Base-by-base conservation (phyloP, 1,140 invertebrate species). In the Ips nitidus region DNA sequence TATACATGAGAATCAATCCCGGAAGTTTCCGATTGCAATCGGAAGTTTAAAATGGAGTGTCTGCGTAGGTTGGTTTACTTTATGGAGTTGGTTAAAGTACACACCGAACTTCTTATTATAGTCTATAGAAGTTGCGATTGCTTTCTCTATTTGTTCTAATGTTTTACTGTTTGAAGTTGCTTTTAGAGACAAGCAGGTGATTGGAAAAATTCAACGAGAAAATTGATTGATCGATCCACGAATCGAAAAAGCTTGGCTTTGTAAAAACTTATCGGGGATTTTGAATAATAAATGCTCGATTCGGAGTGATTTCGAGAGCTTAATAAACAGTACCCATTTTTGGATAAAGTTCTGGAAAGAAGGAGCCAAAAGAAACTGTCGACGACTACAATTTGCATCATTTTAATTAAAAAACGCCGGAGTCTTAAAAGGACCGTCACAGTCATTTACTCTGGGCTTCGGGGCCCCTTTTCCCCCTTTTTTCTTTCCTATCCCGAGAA, bases 271-370 rank as follows among this genome's bases (percentile, higher is more conserved):
- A 61, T 61, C 59, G 47, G 36, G 61, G 52, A 63, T 63, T 50
- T 52, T 63, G 61, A 63, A 63, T 63, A 63, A 63, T 63, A 63
- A 50, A 63, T 63, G 40, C 8, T 63, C 41, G 47, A 52, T 41
- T 52, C 52, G 22, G 47, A 52, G 2, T 39, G 50, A 53, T 41
- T 63, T 63, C 47, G 61, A 63, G 61, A 39, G 8, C 61, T 63
- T 63, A 63, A 63, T 63, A 63, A 63, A 63, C 52, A 63, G 52
- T 63, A 52, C 61, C 61, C 47, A 45, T 61, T 53, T 42, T 63
- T 41, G 45, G 39, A 37, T 41, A 63, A 52, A 52, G 8, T 63
- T 38, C 45, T 2, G 5, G 38, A 61, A 45, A 41, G 41, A n/a
- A 36, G n/a, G 36, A 63, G 61, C 41, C 37, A 37, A 52, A 63